These are phyloP conservation scores for Ditylenchus dipsaci DNA, from an alignment of 1,140 invertebrate species.

Conservation along the genomic window DNA sequence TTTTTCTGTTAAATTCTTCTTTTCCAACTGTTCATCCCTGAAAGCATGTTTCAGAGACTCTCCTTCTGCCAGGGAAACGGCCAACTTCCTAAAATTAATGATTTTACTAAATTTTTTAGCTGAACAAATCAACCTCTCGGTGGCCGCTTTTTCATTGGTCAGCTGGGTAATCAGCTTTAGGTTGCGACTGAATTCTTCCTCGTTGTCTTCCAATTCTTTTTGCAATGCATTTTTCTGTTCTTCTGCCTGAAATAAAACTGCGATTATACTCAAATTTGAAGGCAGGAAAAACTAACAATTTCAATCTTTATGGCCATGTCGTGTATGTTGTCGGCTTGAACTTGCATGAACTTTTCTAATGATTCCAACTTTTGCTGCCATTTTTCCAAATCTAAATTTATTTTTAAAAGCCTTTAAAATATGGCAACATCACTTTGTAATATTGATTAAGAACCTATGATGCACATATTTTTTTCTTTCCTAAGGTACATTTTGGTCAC, in stretches of 20 bases:
- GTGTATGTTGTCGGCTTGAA: background rate
- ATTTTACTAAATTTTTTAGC: background rate
- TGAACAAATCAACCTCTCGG: background rate
- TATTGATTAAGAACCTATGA: too few relatives aligned
- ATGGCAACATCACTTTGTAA: too few relatives aligned
- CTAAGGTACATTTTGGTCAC: too few relatives aligned
- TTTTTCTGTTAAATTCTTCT: background rate
- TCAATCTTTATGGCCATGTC: background rate
- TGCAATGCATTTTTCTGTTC: background rate
- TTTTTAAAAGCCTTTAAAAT: too few relatives aligned
- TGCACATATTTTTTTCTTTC: too few relatives aligned
- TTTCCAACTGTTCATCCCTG: background rate
- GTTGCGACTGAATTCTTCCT: background rate
- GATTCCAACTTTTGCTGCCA: background rate
- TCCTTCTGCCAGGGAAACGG: background rate
- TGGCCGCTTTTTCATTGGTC: background rate
- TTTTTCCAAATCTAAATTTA: background rate
- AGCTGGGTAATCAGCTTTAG: background rate
- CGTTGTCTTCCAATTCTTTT: conserved; percentile 2
- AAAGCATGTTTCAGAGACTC: background rate
- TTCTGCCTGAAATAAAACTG: background rate
- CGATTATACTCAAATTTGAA: too few relatives aligned
- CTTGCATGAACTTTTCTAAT: background rate
- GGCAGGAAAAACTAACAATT: too few relatives aligned
- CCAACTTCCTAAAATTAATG: background rate